A percentile compares a stretch with the other conserved stretches of the same genome.
These are phyloP conservation scores for Apis dorsata DNA, from an alignment of 1,140 invertebrate genomes.

Conservation along the genomic window DNA sequence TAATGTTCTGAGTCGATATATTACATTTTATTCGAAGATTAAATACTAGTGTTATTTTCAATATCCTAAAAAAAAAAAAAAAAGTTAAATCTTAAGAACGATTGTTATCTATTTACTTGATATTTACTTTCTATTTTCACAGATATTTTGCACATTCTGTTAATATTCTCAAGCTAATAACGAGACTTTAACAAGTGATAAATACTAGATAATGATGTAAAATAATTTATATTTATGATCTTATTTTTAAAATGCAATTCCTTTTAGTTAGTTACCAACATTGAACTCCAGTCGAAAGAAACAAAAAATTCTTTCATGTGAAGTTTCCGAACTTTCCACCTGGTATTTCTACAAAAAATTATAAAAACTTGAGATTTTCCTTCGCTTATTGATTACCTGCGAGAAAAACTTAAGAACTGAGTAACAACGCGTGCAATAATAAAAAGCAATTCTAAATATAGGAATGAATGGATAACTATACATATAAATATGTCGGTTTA, in stretches of 20 bases:
- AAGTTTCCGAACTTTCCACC: background rate
- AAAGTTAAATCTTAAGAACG: background rate
- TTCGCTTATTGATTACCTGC: background rate
- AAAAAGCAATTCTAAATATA: constrained; percentile 74
- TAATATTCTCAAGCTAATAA: constrained; percentile 13
- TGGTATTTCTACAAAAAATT: background rate
- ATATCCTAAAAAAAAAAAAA: too few species aligned
- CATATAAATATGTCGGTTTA: constrained; percentile 35
- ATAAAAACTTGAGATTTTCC: background rate
- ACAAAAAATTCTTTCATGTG: too few species aligned
- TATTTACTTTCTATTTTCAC: background rate
- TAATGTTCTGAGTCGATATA: too few species aligned
- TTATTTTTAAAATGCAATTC: background rate
- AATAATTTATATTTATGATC: background rate
- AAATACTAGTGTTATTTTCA: background rate
- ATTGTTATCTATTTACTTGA: background rate
- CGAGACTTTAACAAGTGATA: constrained; percentile 34
- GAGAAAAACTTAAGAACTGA: background rate
- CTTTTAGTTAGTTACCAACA: background rate
- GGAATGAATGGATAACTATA: constrained; percentile 67
- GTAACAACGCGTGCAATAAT: constrained; percentile 56
- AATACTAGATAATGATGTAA: constrained; percentile 21
- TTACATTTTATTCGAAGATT: background rate
- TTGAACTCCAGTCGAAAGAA: background rate
- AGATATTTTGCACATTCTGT: background rate